A percentile compares a stretch with the other conserved stretches of the same genome.
phyloP scores from a whole-genome alignment of 1,140 invertebrate genomes.

The Scaptomyza graminum region DNA sequence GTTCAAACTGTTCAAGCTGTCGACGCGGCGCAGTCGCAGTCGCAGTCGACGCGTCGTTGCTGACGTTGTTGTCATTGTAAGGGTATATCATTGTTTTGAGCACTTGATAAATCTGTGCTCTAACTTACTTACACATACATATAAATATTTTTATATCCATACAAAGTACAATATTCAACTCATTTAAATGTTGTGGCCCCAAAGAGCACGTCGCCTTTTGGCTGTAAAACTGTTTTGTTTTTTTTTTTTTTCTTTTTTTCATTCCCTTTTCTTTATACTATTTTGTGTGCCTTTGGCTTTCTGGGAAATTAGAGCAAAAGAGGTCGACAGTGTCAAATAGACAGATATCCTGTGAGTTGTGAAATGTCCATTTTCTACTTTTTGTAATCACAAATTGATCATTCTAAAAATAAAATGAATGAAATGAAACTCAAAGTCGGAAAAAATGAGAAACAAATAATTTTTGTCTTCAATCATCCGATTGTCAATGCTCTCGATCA shows the following conservation, averaged over 20 bases:
- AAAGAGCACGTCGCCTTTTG: constrained; percentile 34
- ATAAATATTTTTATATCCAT: neutral
- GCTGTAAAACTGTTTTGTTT: constrained; percentile 5
- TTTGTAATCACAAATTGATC: no score
- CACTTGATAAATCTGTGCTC: constrained; percentile 32
- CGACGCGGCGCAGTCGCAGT: no score
- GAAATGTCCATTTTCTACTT: no score
- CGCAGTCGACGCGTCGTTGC: neutral
- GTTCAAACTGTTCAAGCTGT: constrained; percentile 23
- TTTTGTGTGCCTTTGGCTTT: no score
- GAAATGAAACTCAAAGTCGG: no score
- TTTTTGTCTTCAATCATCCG: no score
- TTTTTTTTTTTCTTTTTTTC: neutral
- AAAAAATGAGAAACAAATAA: no score
- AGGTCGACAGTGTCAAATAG: neutral
- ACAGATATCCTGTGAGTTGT: neutral
- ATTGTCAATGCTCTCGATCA: no score
- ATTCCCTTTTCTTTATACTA: no score
- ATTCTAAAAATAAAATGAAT: no score
- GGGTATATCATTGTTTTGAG: constrained; percentile 24
- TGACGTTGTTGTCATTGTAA: constrained; percentile 6
- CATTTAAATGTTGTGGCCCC: constrained; percentile 63
- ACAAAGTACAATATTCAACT: constrained; percentile 36
- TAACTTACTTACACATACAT: neutral
- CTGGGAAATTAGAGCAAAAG: neutral